A percentile compares a stretch with the other conserved stretches of the same genome.
Conservation (phyloP, 2,797 vertebrate genomes). For the Cryptoblepharus egeriae region DNA sequence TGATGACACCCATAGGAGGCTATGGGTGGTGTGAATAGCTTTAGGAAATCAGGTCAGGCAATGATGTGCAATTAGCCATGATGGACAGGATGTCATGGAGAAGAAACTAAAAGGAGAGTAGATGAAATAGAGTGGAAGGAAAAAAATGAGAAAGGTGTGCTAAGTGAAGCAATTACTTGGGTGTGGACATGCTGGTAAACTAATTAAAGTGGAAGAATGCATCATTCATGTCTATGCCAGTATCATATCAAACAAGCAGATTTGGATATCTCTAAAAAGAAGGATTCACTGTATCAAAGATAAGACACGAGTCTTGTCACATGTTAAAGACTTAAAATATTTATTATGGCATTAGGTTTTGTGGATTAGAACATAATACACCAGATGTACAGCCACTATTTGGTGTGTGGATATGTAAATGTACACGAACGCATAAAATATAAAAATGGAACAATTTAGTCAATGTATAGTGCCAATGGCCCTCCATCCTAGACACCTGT, state of each 20-base stretch:
- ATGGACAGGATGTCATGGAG: conserved; percentile 6
- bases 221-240: not conserved
- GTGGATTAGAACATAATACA: too few relatives aligned
- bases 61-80: conserved; percentile 10
- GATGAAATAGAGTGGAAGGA: conserved; percentile 27
- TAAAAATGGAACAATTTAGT: not conserved
- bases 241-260: not conserved
- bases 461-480: not conserved
- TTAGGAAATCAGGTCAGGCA: conserved; percentile 36
- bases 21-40: conserved; percentile 27
- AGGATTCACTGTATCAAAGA: not conserved
- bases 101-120: conserved; percentile 19
- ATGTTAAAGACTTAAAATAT: not conserved
- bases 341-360: not conserved
- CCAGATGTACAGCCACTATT: too few relatives aligned
- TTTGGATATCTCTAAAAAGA: not conserved
- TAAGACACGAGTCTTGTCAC: not conserved
- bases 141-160: conserved; percentile 39
- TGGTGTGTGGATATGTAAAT: not conserved
- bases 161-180: conserved; percentile 28
- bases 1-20: not conserved
- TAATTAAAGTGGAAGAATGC: not conserved
- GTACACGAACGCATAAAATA: not conserved
- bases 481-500: not conserved
- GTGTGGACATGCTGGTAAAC: conserved; percentile 17